Evolutionary conservation across 2,113 vertebrate species (phyloP).

Genomic region (Apus apus): DNA sequence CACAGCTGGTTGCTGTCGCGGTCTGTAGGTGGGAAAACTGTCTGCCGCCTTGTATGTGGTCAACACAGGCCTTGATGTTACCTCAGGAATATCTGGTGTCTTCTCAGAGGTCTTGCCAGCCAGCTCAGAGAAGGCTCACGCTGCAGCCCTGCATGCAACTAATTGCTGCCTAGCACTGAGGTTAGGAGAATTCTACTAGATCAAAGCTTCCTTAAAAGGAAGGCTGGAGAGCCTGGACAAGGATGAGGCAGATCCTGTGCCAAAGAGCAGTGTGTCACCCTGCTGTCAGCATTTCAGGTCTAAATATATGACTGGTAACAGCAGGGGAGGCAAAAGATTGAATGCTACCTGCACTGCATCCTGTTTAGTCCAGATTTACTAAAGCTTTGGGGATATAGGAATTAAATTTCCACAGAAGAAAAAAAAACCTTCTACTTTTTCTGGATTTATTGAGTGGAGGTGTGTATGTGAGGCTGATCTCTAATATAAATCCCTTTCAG

Average conservation of each 20-base stretch:
- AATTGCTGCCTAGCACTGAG: background rate
- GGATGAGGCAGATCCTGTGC: background rate
- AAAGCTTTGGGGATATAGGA: background rate
- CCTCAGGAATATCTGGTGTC: background rate
- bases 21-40: background rate
- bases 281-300: background rate
- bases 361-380: background rate
- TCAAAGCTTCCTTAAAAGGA: background rate
- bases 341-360: background rate
- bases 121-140: background rate
- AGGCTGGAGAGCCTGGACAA: background rate
- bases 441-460: background rate
- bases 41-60: fast-evolving
- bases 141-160: background rate
- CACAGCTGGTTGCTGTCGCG: background rate
- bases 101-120: background rate
- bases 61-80: background rate
- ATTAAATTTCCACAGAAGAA: background rate
- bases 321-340: background rate
- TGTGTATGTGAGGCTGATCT: background rate
- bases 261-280: background rate
- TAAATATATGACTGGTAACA: background rate
- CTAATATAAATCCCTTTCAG: background rate
- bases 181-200: background rate
- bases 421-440: background rate